These are phyloP conservation scores for Acyrthosiphon pisum DNA, from an alignment of 1,140 invertebrate genomes.

Conservation along the genomic window DNA sequence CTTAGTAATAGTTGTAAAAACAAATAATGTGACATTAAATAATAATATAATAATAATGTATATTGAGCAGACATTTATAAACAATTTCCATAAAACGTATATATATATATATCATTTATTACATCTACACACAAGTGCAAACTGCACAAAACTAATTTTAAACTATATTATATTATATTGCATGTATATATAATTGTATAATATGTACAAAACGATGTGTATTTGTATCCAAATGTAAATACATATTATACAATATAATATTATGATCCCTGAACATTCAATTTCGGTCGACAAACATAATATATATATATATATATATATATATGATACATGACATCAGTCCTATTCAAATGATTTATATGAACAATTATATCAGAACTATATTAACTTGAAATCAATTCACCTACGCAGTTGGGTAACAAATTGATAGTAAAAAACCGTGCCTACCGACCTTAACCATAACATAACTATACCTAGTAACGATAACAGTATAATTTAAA, in stretches of 20 bases:
- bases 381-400: not conserved
- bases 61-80: not conserved
- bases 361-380: not conserved
- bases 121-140: not conserved
- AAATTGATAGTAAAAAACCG: not conserved
- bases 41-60: not conserved
- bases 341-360: not conserved
- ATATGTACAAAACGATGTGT: not conserved
- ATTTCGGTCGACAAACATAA: not conserved
- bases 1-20: not conserved
- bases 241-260: not conserved
- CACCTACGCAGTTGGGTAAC: not conserved
- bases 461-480: not conserved
- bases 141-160: conserved; percentile 19
- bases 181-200: not conserved
- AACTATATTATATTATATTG: conserved; percentile 2
- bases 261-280: not conserved
- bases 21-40: not conserved
- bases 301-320: too few species aligned
- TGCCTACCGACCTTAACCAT: not conserved
- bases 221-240: not conserved
- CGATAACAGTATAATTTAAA: not conserved
- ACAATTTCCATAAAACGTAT: not conserved
- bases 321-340: not conserved
- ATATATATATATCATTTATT: not conserved